Evolutionary conservation across 2,888 invertebrate genomes (phyloP).

Genomic region (Drosophila pullipes): DNA sequence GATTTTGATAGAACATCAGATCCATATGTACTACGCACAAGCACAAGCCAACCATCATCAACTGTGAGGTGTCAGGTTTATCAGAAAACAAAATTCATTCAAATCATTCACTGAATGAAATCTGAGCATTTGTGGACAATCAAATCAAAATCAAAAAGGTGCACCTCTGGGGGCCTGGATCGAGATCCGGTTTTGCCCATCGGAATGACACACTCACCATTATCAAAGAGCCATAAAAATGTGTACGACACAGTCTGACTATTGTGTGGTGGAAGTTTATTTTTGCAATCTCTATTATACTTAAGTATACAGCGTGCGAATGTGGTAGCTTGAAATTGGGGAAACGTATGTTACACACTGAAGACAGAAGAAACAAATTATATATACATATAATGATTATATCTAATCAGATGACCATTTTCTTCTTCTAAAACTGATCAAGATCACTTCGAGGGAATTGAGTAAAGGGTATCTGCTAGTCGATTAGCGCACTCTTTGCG

Average conservation of each 20-base stretch:
- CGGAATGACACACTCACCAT: slow-evolving; percentile 35
- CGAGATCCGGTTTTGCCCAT: slow-evolving; percentile 3
- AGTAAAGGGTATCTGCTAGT: slow-evolving; percentile 25
- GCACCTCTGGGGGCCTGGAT: not conserved
- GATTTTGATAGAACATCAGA: slow-evolving; percentile 26
- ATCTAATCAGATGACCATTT: not conserved
- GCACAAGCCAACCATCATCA: not conserved
- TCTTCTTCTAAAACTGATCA: not conserved
- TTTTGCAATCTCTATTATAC: not conserved
- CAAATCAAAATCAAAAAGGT: not conserved
- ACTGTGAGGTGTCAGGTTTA: slow-evolving; percentile 27
- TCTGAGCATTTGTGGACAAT: slow-evolving; percentile 1
- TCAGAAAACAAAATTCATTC: slow-evolving; percentile 19
- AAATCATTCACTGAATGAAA: slow-evolving; percentile 9
- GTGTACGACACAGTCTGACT: not conserved
- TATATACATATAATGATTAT: not conserved
- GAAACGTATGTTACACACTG: not conserved
- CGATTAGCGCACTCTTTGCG: not conserved
- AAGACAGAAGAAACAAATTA: not conserved
- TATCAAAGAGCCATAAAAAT: not conserved
- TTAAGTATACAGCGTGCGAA: not conserved
- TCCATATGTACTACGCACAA: not conserved
- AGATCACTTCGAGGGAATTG: not conserved
- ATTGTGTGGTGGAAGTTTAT: not conserved
- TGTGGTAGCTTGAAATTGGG: not conserved